Base-by-base conservation (phyloP, 2,797 vertebrate genomes). In the Chrosomus eos region DNA sequence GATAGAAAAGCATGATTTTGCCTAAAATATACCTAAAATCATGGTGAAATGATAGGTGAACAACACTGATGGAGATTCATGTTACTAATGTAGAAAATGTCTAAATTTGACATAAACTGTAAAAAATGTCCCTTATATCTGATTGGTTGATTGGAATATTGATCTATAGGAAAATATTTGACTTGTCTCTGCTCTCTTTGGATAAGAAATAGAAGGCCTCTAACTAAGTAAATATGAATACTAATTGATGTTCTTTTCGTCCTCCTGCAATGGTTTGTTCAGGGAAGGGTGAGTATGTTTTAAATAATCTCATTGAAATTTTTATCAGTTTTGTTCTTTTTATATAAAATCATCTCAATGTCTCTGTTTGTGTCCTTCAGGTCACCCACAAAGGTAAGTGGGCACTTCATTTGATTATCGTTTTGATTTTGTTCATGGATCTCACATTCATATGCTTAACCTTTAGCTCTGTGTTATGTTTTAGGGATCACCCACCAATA, bases 401-500 rank as follows among this genome's bases (percentile, higher is more conserved):
- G 0, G 26, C 28, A 7, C 14, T 31, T 7, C 0, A 13, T 48
- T 75, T 48, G 53, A 81, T 36, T 53, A 28, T 2, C 7, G 0
- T 33, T 64, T 66, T 71, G 6, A 14, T 68, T 51, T 16, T 43
- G 7, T 33, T n/a, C 13, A 21, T 60, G 19, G 7, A 33, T 36
- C n/a, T 77, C 10, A 38, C 7, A 33, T 26, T 21, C 36, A 7
- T 6, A 51, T 33, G 40, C 43, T 88, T 18, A 86, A 58, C 18
- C 1, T 26, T 9, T n/a, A 74, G 58, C 38, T 67, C 40, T 74
- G 26, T 82, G 43, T 71, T 23, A 33, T 88, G 43, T 87, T 93
- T 67, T 90, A 99, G 98, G 98, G 97, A 87, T 99, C 98, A 90
- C 98, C 98, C 82, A 98, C 95, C 88, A 97, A 98, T 93, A 98